Evolutionary conservation across 2,113 vertebrate species (phyloP).

Genomic region (Micronycteris hirsuta): DNA sequence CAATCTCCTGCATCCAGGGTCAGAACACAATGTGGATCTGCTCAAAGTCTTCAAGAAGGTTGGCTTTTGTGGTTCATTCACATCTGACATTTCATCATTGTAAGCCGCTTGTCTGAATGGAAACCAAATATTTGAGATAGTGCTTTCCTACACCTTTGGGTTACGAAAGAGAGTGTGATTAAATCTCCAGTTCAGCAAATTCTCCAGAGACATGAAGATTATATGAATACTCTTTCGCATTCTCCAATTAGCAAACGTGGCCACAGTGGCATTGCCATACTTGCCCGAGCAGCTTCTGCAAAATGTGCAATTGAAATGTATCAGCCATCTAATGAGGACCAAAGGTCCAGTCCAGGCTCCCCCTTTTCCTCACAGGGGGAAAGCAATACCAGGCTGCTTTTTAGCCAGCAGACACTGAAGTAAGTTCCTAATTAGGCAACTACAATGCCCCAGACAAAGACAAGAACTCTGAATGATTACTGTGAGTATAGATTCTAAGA

Average conservation of each 20-base stretch:
- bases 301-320: constrained; percentile 43
- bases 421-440: constrained; percentile 47
- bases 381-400: background rate
- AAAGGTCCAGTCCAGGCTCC: background rate
- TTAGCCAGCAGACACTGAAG: background rate
- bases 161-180: background rate
- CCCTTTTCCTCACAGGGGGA: background rate
- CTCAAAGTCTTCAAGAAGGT: background rate
- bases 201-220: background rate
- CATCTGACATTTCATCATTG: background rate
- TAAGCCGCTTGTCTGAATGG: background rate
- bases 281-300: constrained; percentile 17
- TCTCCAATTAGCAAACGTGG: constrained; percentile 58
- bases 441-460: constrained; percentile 32
- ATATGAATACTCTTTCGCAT: background rate
- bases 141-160: background rate
- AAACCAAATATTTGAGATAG: background rate
- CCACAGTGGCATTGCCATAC: background rate
- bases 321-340: constrained; percentile 46
- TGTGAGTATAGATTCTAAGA: constrained; percentile 23
- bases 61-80: background rate
- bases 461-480: constrained; percentile 33
- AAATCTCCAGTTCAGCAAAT: background rate
- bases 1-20: background rate
- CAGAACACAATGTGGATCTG: background rate